phyloP scores from a whole-genome alignment of 2,888 invertebrate genomes.

The Allacma fusca region DNA sequence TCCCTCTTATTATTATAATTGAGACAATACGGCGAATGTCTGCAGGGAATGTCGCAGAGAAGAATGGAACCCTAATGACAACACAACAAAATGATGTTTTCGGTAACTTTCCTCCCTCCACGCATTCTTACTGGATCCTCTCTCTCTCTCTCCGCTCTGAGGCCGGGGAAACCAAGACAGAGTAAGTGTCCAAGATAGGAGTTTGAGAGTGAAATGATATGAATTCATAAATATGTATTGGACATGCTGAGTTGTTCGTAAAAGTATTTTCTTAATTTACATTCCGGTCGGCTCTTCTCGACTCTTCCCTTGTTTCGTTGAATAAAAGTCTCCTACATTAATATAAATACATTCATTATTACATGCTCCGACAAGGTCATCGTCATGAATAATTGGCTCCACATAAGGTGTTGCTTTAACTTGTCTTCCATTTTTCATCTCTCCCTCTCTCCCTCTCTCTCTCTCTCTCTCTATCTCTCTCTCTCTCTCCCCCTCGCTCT shows the following conservation, averaged over 20 bases:
- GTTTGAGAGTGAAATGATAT: background rate
- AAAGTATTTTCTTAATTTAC: background rate
- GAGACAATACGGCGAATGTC: too few species aligned
- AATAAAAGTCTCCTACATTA: background rate
- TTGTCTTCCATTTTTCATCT: background rate
- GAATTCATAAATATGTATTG: constrained; percentile 8
- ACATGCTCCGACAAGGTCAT: background rate
- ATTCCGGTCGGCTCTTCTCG: background rate
- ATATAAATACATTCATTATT: constrained; percentile 5
- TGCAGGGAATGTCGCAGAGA: too few species aligned
- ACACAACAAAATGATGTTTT: too few species aligned
- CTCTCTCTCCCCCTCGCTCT: too few species aligned
- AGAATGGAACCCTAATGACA: too few species aligned
- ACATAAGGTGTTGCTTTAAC: constrained; percentile 3
- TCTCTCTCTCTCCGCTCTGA: too few species aligned
- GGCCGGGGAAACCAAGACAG: too few species aligned
- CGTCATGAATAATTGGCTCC: background rate
- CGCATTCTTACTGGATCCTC: too few species aligned
- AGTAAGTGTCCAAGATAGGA: background rate
- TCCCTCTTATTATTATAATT: too few species aligned
- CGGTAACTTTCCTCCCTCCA: too few species aligned
- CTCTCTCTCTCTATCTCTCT: too few species aligned
- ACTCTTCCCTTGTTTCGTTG: too few species aligned
- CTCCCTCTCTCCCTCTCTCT: background rate
- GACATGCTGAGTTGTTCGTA: background rate